These are phyloP conservation scores for Drosophila meridiana DNA, from an alignment of 2,888 invertebrate genomes.

Conservation along the genomic window DNA sequence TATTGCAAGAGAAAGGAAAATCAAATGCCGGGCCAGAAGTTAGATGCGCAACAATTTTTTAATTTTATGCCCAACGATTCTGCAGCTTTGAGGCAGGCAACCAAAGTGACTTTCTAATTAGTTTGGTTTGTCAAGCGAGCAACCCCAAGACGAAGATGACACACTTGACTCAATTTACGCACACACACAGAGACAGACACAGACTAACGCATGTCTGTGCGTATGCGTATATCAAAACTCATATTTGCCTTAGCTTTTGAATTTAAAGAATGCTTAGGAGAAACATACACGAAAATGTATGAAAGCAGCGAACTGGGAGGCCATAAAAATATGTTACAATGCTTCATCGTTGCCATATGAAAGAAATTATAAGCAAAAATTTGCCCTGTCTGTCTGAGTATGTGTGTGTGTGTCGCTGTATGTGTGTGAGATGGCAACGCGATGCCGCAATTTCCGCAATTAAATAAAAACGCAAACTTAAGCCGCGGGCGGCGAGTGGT, in stretches of 20 bases:
- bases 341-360: slow-evolving; percentile 70
- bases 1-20: slow-evolving; percentile 6
- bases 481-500: slow-evolving; percentile 58
- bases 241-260: slow-evolving; percentile 74
- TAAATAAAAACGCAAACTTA: slow-evolving; percentile 81
- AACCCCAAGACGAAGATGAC: slow-evolving; percentile 51
- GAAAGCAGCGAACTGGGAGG: slow-evolving; percentile 65
- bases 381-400: slow-evolving; percentile 34
- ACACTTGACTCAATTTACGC: slow-evolving; percentile 76
- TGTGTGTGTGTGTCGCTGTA: slow-evolving; percentile 8
- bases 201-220: slow-evolving; percentile 23
- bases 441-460: slow-evolving; percentile 79
- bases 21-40: slow-evolving; percentile 39
- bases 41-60: slow-evolving; percentile 64
- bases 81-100: slow-evolving; percentile 55
- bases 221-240: slow-evolving; percentile 61
- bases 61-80: slow-evolving; percentile 75
- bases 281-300: slow-evolving; percentile 51
- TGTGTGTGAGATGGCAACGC: slow-evolving; percentile 47
- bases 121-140: slow-evolving; percentile 71
- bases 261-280: slow-evolving; percentile 67
- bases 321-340: slow-evolving; percentile 80
- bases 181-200: slow-evolving; percentile 25
- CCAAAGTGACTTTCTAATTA: slow-evolving; percentile 79
- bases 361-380: slow-evolving; percentile 73